A percentile compares a stretch with the other conserved stretches of the same genome.
Evolutionary conservation across 2,888 invertebrate genomes (phyloP).

Genomic region (Branchinecta sandiegonensis): DNA sequence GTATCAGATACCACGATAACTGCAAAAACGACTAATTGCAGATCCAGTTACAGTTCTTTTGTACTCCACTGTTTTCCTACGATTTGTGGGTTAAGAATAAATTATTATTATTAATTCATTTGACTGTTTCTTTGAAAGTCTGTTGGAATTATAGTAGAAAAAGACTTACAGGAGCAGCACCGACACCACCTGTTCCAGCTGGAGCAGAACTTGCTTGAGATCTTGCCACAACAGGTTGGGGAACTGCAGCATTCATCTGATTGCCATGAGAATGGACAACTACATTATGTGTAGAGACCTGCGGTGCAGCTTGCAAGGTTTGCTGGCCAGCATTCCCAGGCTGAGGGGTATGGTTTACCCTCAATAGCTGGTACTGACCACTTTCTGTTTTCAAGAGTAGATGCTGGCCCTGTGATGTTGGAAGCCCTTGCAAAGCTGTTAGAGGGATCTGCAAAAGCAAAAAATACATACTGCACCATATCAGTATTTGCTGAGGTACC

Average conservation of each 20-base stretch:
- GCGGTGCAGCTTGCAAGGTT: slow-evolving; percentile 8
- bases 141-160: too few relatives aligned
- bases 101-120: too few relatives aligned
- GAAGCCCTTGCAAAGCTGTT: slow-evolving; percentile 1
- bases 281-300: slow-evolving; percentile 3
- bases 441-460: background rate
- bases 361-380: slow-evolving; percentile 83
- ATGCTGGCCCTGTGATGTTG: slow-evolving; percentile 37
- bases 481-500: too few relatives aligned
- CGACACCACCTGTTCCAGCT: background rate
- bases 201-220: background rate
- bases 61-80: too few relatives aligned
- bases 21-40: too few relatives aligned
- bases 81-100: too few relatives aligned
- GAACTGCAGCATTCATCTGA: background rate
- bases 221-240: background rate
- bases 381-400: slow-evolving; percentile 90
- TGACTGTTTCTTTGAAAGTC: too few relatives aligned
- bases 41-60: too few relatives aligned
- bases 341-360: slow-evolving; percentile 40
- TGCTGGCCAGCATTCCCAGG: background rate
- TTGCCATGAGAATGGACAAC: background rate
- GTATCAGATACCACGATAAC: too few relatives aligned
- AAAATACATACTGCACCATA: background rate
- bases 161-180: slow-evolving; percentile 14